Evolutionary conservation across 2,797 vertebrate species (phyloP), one percentile per base, ranked within the genome.

Genomic region (Tenualosa thibaudeaui): DNA sequence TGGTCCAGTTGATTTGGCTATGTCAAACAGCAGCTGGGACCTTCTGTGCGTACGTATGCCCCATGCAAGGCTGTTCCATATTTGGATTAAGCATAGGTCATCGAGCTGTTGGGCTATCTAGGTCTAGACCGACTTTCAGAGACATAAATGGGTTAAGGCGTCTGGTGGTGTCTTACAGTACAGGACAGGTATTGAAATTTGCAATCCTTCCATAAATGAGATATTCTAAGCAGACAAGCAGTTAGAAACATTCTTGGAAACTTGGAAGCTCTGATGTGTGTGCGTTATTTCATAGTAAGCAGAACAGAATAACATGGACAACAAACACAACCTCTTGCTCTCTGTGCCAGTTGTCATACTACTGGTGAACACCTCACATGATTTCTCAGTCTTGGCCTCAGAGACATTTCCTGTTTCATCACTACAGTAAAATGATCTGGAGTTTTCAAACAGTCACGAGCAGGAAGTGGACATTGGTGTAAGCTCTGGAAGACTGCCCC

Each of bases 81-180:
- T 78, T 78, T 78, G 71, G 71, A 78, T 19, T 78, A 46, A 37
- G 40, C 40, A 3, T 19, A 46, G 71, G 71, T 78, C 71, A 78
- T 19, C 3, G 17, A 26, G 56, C 51, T 40, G 8, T 26, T 1
- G 22, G 49, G n/a, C 81, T 81, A 43, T 51, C 46, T 49, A 53
- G 46, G 49, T 81, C 49, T 53, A 83, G 81, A 12, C 19, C 62
- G 65, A 50, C 78, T n/a, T 46, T 51, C 40, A 56, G 53, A 68
- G 5, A 19, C 10, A 84, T 10, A 84, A 24, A 22, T 43, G 10
- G 60, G 82, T 26, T 37, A 40, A 40, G 54, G 51, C 15, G 9
- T 37, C 31, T 58, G 54, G 82, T 19, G 53, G 37, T 40, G 53
- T 24, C 19, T 31, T 37, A 83, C 53, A 19, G 65, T 62, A 8